These are phyloP conservation scores for Helicoverpa zea DNA, from an alignment of 1,140 invertebrate genomes.

Conservation along the genomic window DNA sequence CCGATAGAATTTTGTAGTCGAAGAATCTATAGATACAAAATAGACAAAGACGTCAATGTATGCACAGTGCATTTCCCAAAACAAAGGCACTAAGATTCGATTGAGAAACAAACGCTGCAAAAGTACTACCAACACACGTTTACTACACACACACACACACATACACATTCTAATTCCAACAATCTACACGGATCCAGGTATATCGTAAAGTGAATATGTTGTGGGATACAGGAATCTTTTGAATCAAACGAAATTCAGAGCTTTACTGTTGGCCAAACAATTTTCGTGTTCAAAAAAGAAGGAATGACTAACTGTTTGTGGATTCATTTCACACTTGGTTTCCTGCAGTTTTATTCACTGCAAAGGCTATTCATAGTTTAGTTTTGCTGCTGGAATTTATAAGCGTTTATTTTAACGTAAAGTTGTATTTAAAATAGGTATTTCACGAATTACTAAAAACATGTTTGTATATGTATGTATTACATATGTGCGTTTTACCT, in stretches of 20 bases:
- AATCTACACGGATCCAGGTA: not conserved
- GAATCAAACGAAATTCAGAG: constrained; percentile 20
- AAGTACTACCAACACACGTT: too few relatives aligned
- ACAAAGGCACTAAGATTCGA: not conserved
- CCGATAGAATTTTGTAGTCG: too few relatives aligned
- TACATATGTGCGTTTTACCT: too few relatives aligned
- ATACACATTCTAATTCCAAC: not conserved
- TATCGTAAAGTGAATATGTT: not conserved
- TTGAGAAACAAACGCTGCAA: not conserved
- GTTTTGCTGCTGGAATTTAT: not conserved
- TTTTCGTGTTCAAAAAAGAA: constrained; percentile 43
- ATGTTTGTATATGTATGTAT: too few relatives aligned
- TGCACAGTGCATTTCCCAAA: not conserved
- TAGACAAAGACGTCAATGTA: not conserved
- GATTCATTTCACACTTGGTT: constrained; percentile 44
- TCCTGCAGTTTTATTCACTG: constrained; percentile 27
- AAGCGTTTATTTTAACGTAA: not conserved
- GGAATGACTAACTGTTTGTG: constrained; percentile 20
- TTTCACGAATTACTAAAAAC: too few relatives aligned
- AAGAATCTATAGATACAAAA: too few relatives aligned
- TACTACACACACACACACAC: too few relatives aligned
- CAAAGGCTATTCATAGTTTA: constrained; percentile 24
- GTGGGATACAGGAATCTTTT: constrained; percentile 22
- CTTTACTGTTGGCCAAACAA: constrained; percentile 35
- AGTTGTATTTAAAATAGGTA: not conserved